phyloP scores from a whole-genome alignment of 2,888 invertebrate genomes.

The Drosophila sordidapex region DNA sequence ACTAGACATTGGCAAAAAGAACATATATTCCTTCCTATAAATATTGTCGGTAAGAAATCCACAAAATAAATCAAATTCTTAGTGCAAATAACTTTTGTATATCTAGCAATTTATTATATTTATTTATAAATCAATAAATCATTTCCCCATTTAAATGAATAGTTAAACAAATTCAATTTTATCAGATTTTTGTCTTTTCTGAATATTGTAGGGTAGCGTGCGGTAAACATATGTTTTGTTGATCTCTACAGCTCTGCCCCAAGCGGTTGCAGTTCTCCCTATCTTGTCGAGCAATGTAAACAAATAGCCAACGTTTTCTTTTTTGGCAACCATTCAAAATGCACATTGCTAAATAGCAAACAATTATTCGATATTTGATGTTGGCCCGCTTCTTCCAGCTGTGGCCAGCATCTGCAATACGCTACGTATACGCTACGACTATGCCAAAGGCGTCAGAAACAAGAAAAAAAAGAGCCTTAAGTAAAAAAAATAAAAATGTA shows the following conservation, averaged over 20 bases:
- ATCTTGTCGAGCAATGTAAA: slow-evolving; percentile 23
- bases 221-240: slow-evolving; percentile 21
- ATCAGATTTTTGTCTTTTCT: background rate
- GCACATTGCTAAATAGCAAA: slow-evolving; percentile 59
- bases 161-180: background rate
- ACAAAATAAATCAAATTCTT: background rate
- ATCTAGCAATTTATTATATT: background rate
- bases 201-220: background rate
- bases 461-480: slow-evolving; percentile 1
- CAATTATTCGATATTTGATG: slow-evolving; percentile 70
- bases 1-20: background rate
- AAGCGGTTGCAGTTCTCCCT: background rate
- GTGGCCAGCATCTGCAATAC: slow-evolving; percentile 28
- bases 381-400: slow-evolving; percentile 29
- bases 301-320: slow-evolving; percentile 42
- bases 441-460: slow-evolving; percentile 18
- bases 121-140: background rate
- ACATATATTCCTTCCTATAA: background rate
- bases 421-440: slow-evolving; percentile 60
- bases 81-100: background rate
- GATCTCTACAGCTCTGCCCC: slow-evolving; percentile 9
- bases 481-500: slow-evolving; percentile 1
- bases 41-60: background rate
- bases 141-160: background rate
- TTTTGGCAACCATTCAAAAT: slow-evolving; percentile 68